These are phyloP conservation scores for Psophia crepitans DNA, from an alignment of 2,113 vertebrate species.

Conservation along the genomic window DNA sequence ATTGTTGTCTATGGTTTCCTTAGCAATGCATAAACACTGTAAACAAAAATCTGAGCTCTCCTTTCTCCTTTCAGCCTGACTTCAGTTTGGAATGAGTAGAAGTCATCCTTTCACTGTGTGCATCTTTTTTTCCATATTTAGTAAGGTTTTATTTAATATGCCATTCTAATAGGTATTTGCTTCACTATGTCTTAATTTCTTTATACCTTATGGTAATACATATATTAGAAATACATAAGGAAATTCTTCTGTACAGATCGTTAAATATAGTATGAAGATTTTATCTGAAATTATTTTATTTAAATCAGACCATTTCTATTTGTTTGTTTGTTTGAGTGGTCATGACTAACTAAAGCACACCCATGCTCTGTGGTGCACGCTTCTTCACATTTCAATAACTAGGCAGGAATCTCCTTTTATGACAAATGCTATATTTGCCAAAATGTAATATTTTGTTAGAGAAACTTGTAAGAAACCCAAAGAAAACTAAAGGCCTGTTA, in stretches of 20 bases:
- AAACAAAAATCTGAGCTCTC: not conserved
- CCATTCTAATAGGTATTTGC: not conserved
- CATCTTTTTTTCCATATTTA: not conserved
- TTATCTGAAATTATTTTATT: not conserved
- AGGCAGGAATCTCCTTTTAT: not conserved
- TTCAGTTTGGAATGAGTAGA: not conserved
- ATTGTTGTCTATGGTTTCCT: constrained; percentile 9
- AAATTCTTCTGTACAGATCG: not conserved
- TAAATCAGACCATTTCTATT: not conserved
- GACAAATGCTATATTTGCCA: not conserved
- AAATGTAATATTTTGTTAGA: not conserved
- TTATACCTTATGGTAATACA: not conserved
- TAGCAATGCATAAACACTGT: constrained; percentile 19
- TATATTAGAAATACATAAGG: not conserved
- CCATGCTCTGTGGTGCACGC: no score
- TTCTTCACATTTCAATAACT: not conserved
- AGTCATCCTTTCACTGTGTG: not conserved
- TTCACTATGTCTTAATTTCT: not conserved
- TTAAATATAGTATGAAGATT: not conserved
- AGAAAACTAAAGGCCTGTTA: not conserved
- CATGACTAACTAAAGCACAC: not conserved
- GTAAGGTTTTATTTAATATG: not conserved
- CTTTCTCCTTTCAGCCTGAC: not conserved
- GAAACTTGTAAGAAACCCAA: not conserved
- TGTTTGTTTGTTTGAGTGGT: not conserved